Conservation (phyloP, 2,888 invertebrate genomes). For the Odontocolon sp. region DNA sequence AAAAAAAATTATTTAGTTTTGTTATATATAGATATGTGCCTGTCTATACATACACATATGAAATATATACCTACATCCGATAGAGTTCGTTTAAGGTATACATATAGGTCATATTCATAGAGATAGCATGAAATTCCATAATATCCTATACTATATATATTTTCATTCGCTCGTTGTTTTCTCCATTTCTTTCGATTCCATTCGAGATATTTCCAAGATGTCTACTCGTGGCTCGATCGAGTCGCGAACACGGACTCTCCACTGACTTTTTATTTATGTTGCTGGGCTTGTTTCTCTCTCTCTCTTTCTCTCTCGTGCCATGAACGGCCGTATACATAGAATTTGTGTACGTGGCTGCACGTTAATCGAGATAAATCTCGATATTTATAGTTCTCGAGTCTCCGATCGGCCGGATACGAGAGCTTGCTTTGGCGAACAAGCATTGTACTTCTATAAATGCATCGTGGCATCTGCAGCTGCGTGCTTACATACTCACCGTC, state of each 20-base stretch:
- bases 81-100: too few species aligned
- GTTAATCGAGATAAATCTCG: constrained; percentile 72
- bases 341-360: constrained; percentile 58
- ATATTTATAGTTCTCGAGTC: constrained; percentile 67
- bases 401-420: constrained; percentile 68
- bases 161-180: neutral
- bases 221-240: neutral
- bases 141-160: neutral
- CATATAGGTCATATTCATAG: too few species aligned
- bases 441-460: constrained; percentile 71
- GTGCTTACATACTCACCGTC: too few species aligned
- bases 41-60: too few species aligned
- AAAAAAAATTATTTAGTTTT: too few species aligned
- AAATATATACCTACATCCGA: too few species aligned
- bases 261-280: neutral
- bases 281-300: neutral
- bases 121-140: too few species aligned
- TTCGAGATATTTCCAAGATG: neutral
- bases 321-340: constrained; percentile 14
- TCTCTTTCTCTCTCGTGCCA: neutral
- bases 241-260: neutral
- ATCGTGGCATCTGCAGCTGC: constrained; percentile 66
- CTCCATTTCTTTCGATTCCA: neutral
- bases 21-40: too few species aligned
- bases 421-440: constrained; percentile 39